phyloP scores from a whole-genome alignment of 2,113 vertebrate species.

The Forbesichthys agassizii region DNA sequence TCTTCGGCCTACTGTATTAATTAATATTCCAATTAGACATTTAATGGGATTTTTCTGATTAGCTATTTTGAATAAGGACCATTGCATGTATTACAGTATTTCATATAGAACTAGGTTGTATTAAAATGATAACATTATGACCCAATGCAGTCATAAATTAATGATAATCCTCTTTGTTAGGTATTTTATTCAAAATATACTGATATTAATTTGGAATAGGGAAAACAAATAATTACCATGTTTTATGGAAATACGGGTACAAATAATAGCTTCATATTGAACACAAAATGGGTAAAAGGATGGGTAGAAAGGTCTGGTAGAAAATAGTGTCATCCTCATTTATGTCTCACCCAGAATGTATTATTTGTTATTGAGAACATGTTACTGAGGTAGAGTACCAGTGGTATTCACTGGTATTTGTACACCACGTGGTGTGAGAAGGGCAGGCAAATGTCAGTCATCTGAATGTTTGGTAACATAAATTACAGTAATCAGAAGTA shows the following conservation, averaged over 20 bases:
- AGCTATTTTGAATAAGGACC: conserved; percentile 33
- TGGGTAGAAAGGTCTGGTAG: not conserved
- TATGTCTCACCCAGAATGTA: conserved; percentile 1
- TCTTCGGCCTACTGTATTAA: not conserved
- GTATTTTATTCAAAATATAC: conserved; percentile 44
- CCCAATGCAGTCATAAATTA: conserved; percentile 53
- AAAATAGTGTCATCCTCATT: not conserved
- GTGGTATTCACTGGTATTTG: not conserved
- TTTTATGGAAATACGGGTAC: conserved; percentile 31
- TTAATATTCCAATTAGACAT: conserved; percentile 1
- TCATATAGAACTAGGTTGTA: conserved; percentile 23
- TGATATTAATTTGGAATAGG: conserved; percentile 39
- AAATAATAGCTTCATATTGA: conserved; percentile 15
- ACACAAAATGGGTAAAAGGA: conserved; percentile 16
- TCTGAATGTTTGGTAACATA: not conserved
- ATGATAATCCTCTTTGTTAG: conserved; percentile 47
- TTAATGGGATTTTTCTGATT: conserved; percentile 41
- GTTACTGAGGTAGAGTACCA: not conserved
- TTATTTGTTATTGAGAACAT: conserved; percentile 8
- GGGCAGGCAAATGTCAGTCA: not conserved
- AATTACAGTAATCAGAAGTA: not conserved
- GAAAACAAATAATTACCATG: conserved; percentile 38
- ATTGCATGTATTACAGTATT: conserved; percentile 35
- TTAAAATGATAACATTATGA: conserved; percentile 42
- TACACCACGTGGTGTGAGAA: not conserved